Conservation (phyloP, 2,797 vertebrate genomes). For the Melanotaenia parkinsoni region DNA sequence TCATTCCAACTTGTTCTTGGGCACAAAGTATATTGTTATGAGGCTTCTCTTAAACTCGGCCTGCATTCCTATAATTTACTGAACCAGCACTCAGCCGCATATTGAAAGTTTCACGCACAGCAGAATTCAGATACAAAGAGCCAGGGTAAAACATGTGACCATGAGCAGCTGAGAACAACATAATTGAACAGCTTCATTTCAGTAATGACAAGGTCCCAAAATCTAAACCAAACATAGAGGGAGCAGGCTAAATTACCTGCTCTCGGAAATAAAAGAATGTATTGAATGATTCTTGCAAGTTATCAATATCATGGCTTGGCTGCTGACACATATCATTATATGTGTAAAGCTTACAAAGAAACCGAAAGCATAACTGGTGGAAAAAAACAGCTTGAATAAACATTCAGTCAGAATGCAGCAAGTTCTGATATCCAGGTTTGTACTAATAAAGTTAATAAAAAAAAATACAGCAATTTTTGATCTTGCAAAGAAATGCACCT, state of each 20-base stretch:
- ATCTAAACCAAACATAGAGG: conserved; percentile 14
- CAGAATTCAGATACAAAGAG: conserved; percentile 65
- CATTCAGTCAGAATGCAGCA: conserved; percentile 1
- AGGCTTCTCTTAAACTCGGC: conserved; percentile 48
- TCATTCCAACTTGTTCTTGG: conserved; percentile 61
- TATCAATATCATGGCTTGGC: conserved; percentile 20
- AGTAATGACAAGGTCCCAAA: conserved; percentile 22
- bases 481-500: conserved; percentile 32
- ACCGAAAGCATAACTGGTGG: conserved; percentile 41
- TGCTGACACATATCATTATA: conserved; percentile 10
- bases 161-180: conserved; percentile 55
- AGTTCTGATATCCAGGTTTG: conserved; percentile 20
- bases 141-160: conserved; percentile 57
- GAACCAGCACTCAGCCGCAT: conserved; percentile 60
- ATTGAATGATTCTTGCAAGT: conserved; percentile 20
- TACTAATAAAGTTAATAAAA: conserved; percentile 14
- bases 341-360: conserved; percentile 26
- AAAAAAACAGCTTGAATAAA: conserved; percentile 2
- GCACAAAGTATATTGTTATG: conserved; percentile 58
- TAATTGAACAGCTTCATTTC: conserved; percentile 28
- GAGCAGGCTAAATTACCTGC: conserved; percentile 47
- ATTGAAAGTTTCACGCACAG: conserved; percentile 56
- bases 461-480: conserved; percentile 19
- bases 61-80: conserved; percentile 50
- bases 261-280: conserved; percentile 45